phyloP scores from a whole-genome alignment of 2,888 invertebrate genomes.

The Dugesia japonica region DNA sequence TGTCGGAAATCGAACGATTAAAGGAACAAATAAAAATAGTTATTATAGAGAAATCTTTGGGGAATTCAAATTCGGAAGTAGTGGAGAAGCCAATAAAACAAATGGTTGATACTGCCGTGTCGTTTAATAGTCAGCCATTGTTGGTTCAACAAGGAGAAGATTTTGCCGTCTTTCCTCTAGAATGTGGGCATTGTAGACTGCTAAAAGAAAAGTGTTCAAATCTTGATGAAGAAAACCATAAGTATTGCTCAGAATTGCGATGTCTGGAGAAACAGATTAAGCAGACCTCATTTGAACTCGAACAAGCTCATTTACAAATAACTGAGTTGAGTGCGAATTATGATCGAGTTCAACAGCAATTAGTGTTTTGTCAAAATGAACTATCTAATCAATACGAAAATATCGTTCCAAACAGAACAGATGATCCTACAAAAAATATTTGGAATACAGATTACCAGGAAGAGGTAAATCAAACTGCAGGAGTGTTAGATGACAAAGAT shows the following conservation, averaged over 20 bases:
- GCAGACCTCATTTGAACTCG: background rate
- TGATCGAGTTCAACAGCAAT: background rate
- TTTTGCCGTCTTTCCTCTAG: background rate
- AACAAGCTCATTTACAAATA: background rate
- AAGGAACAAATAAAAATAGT: background rate
- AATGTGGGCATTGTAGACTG: background rate
- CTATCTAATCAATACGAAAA: background rate
- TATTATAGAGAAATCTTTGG: background rate
- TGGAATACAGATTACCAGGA: background rate
- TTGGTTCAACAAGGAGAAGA: too few relatives aligned
- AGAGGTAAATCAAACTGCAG: background rate
- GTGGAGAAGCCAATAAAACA: too few relatives aligned
- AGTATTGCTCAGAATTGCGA: background rate
- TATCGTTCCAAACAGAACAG: background rate
- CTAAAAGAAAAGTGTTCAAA: too few relatives aligned
- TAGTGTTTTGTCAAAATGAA: background rate
- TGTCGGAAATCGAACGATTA: conserved; percentile 38
- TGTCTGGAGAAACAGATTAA: background rate
- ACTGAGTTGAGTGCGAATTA: background rate
- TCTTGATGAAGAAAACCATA: too few relatives aligned
- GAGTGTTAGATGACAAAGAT: background rate
- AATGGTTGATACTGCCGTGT: background rate
- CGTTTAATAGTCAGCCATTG: background rate
- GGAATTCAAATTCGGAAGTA: too few relatives aligned
- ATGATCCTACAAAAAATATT: background rate